Base-by-base conservation (phyloP, 2,113 vertebrate species). In the Paralichthys olivaceus region DNA sequence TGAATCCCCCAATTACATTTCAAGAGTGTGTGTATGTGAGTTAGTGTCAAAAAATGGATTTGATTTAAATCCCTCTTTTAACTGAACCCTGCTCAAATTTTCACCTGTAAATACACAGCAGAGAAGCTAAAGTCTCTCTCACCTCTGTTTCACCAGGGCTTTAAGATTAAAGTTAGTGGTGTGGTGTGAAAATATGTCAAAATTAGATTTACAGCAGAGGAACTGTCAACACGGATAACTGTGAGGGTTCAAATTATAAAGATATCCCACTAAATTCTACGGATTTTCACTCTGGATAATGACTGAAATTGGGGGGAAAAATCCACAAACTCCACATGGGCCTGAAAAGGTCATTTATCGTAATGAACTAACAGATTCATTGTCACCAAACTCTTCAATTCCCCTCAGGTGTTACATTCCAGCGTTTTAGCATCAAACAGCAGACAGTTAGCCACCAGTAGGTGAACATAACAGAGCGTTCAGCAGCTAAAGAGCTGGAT, bases 281-380 rank as follows among this genome's bases (percentile, higher is more conserved):
- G 2, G 13, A 23, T 1, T 14, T 17, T 17, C 4, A 56, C 23
- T 4, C 51, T 12, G 8, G 9, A 54, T 54, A 54, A 54, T 11
- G 8, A 13, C 51, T 54, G n/a, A 54, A 23, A 54, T 1, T 5
- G 4, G 19, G n/a, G n/a, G n/a, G n/a, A n/a, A 20, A 51, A 51
- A 51, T 9, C 4, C 15, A 49, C 45, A 49, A 17, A 51, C 6
- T 51, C 49, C 19, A 23, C 6, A 1, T n/a, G 13, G 49, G 53
- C 9, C 53, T 9, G 19, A 79, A 69, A 74, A 13, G n/a, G 47
- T 60, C 4, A 0, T 15, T 68, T 63, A 20, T 14, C 3, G 7
- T 45, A 40, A 28, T 54, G 53, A 64, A 69, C 40, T 19, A 63
- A 40, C 29, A 65, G 23, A 59, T 34, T 51, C 26, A 45, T 55